A percentile compares a stretch with the other conserved stretches of the same genome.
Evolutionary conservation across 2,888 invertebrate species (phyloP).

Genomic region (Anodontia alba): DNA sequence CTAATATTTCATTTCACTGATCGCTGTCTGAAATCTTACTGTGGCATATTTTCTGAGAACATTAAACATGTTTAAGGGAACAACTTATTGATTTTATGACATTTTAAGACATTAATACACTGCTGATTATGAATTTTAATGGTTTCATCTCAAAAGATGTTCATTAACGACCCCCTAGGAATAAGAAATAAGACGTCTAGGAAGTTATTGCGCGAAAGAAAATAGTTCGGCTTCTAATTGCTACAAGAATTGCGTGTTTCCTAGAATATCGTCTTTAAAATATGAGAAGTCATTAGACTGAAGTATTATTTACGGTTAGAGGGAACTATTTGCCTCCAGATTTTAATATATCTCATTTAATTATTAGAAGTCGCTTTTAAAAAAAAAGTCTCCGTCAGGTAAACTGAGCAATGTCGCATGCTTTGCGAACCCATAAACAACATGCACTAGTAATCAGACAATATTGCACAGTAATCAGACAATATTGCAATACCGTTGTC

Average conservation of each 20-base stretch:
- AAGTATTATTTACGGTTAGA: slow-evolving; percentile 11
- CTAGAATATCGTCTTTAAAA: slow-evolving; percentile 17
- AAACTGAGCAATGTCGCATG: slow-evolving; percentile 7
- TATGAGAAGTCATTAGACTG: slow-evolving; percentile 16
- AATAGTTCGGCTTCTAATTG: slow-evolving; percentile 20
- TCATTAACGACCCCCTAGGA: slow-evolving; percentile 17
- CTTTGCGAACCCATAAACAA: not conserved
- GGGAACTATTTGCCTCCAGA: not conserved
- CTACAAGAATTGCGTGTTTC: slow-evolving; percentile 18
- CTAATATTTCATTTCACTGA: not conserved
- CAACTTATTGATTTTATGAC: slow-evolving; percentile 9
- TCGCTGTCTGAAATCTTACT: not conserved
- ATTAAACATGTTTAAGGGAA: not conserved
- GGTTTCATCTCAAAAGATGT: slow-evolving; percentile 18
- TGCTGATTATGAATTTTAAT: slow-evolving; percentile 13
- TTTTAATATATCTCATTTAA: slow-evolving; percentile 14
- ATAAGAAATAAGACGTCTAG: slow-evolving; percentile 18
- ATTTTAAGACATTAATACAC: slow-evolving; percentile 14
- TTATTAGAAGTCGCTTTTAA: not conserved
- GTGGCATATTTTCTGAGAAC: not conserved
- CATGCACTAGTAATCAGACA: no score
- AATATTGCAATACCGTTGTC: no score
- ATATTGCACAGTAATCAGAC: no score
- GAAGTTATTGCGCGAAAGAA: slow-evolving; percentile 21
- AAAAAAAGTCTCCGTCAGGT: not conserved